Evolutionary conservation across 2,888 invertebrate genomes (phyloP), one percentile per base, ranked within the genome.

Genomic region (Rhagium mordax): DNA sequence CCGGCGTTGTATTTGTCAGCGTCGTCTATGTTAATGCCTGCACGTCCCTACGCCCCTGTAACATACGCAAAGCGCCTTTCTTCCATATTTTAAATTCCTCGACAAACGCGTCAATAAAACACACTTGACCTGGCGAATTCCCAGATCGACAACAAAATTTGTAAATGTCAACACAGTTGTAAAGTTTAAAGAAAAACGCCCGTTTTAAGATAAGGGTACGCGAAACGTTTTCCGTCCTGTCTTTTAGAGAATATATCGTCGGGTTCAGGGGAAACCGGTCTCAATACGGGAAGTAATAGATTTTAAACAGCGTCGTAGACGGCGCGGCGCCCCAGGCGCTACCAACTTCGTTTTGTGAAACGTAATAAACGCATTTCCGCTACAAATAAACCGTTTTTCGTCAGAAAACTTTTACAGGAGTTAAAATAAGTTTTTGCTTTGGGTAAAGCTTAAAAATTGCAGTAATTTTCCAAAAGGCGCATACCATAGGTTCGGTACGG

Each of bases 141-240:
- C 55, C 55, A 55, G 21, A 55, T 55, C 55, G 55, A 24, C 55
- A 55, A 55, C 55, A 55, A 55, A 55, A 55, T 55, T 55, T 55
- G 55, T 55, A 27, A 55, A 55, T 55, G 55, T 55, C 55, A 55
- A 55, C 55, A 55, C n/a, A 24, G n/a, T 55, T 55, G 55, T 55
- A 55, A 20, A 55, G 55, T 55, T 55, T 55, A 55, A 55, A 2
- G 55, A 55, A 55, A 55, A 55, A 55, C 55, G 21, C n/a, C 55
- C 24, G 2, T 51, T 51, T 24, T 55, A 24, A 55, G 55, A 55
- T 55, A 27, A 55, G 55, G 55, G 55, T 24, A 6, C 55, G 20
- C n/a, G 27, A 55, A 18, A 21, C n/a, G 55, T 24, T 20, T 24
- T 24, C 41, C 15, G 21, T 7, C 15, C 55, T 24, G 21, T 55